Evolutionary conservation across 2,888 invertebrate genomes (phyloP).

Genomic region (Drosophila prostipennis): DNA sequence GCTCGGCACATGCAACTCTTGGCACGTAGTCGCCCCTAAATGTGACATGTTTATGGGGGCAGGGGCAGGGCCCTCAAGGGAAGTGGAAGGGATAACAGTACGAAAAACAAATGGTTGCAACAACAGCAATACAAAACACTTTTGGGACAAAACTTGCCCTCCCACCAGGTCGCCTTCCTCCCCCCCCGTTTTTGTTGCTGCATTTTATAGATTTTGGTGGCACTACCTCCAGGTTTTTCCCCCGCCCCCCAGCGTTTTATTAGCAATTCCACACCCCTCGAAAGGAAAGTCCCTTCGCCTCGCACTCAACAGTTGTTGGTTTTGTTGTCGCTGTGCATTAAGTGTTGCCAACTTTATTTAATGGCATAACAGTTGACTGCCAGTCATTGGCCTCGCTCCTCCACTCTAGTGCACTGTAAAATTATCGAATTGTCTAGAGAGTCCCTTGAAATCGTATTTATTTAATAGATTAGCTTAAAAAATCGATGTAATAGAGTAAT

Average conservation of each 20-base stretch:
- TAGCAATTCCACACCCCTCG: slow-evolving; percentile 65
- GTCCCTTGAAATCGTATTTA: slow-evolving; percentile 5
- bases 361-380: slow-evolving; percentile 81
- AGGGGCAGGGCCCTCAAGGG: slow-evolving; percentile 23
- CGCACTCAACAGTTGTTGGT: slow-evolving; percentile 55
- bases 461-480: slow-evolving; percentile 18
- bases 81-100: slow-evolving; percentile 23
- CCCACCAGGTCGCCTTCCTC: slow-evolving; percentile 1
- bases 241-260: slow-evolving; percentile 55
- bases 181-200: slow-evolving; percentile 36
- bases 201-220: slow-evolving; percentile 60
- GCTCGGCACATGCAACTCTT: slow-evolving; percentile 66
- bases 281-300: slow-evolving; percentile 17
- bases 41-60: slow-evolving; percentile 73
- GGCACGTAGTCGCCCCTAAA: slow-evolving; percentile 70
- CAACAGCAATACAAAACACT: slow-evolving; percentile 43
- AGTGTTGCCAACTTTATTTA: slow-evolving; percentile 83
- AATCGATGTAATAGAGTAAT: no score
- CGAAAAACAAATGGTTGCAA: slow-evolving; percentile 67
- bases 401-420: slow-evolving; percentile 25
- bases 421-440: slow-evolving; percentile 12
- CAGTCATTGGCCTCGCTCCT: slow-evolving; percentile 61
- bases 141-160: slow-evolving; percentile 34
- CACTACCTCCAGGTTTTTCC: slow-evolving; percentile 15
- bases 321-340: slow-evolving; percentile 76